These are phyloP conservation scores for Phlogophora meticulosa DNA, from an alignment of 2,888 invertebrate genomes.

Conservation along the genomic window DNA sequence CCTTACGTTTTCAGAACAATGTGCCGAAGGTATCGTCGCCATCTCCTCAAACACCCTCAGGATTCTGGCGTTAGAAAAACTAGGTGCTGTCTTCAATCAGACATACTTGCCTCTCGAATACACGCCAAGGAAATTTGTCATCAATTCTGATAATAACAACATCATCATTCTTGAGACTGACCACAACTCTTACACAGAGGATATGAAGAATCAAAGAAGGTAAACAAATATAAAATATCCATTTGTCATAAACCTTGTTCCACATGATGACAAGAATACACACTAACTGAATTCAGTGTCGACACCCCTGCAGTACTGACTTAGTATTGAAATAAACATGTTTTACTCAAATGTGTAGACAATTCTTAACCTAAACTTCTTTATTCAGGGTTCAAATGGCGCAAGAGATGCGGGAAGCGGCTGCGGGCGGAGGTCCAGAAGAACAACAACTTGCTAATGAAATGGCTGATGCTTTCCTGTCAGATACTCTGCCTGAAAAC, in stretches of 20 bases:
- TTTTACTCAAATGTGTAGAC: not conserved
- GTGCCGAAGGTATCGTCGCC: conserved; percentile 99
- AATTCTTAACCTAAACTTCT: conserved; percentile 13
- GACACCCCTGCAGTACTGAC: conserved; percentile 89
- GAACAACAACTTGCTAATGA: conserved; percentile 98
- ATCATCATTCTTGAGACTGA: conserved; percentile 98
- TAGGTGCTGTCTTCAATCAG: conserved; percentile 99
- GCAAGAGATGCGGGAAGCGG: conserved; percentile 99
- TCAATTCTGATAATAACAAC: conserved; percentile 97
- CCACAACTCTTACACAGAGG: conserved; percentile 99
- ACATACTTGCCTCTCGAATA: conserved; percentile 97
- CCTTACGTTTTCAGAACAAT: conserved; percentile 94
- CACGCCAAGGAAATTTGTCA: conserved; percentile 98
- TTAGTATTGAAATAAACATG: conserved; percentile 1
- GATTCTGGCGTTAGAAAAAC: conserved; percentile 99
- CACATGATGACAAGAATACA: conserved; percentile 86
- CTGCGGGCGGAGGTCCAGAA: conserved; percentile 95
- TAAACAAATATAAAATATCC: conserved; percentile 59
- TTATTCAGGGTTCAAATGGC: conserved; percentile 97
- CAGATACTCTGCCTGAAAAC: conserved; percentile 98
- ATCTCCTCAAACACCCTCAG: conserved; percentile 99
- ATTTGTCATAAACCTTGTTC: not conserved
- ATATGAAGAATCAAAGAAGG: conserved; percentile 97
- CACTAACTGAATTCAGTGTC: conserved; percentile 80
- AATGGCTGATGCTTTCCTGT: conserved; percentile 99